These are phyloP conservation scores for Acridotheres tristis DNA, from an alignment of 2,797 vertebrate genomes.

Conservation along the genomic window DNA sequence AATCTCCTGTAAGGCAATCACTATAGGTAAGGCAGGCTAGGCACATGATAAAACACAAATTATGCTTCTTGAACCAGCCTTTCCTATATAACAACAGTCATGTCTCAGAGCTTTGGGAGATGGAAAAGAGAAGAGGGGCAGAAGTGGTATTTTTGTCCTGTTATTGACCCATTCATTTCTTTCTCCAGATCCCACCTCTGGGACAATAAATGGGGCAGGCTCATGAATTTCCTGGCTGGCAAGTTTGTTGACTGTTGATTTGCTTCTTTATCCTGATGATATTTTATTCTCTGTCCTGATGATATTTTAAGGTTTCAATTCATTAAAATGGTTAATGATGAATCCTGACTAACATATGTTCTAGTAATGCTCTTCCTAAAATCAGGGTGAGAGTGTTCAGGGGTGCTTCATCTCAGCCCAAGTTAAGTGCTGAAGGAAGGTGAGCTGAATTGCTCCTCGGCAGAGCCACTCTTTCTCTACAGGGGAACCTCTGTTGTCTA, in stretches of 20 bases:
- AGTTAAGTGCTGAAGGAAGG: background rate
- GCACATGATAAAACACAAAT: background rate
- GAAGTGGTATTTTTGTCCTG: background rate
- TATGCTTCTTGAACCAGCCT: background rate
- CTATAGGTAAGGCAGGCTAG: background rate
- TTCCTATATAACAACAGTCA: background rate
- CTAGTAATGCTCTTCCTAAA: background rate
- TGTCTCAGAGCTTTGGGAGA: background rate
- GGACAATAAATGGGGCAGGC: background rate
- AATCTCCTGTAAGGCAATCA: background rate
- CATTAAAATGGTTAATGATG: background rate
- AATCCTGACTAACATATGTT: background rate
- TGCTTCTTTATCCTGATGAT: background rate
- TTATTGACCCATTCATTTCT: background rate
- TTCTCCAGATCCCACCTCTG: background rate
- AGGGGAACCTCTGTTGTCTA: background rate
- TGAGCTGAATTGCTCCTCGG: background rate
- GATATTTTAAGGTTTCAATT: background rate
- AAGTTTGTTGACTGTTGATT: fast-evolving
- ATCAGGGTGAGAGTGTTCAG: background rate
- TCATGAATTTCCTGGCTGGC: background rate
- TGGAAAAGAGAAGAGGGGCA: background rate
- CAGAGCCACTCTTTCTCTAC: fast-evolving
- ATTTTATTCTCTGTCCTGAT: background rate
- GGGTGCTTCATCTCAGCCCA: background rate